phyloP scores from a whole-genome alignment of 2,113 vertebrate genomes.

The Brienomyrus longianalis region DNA sequence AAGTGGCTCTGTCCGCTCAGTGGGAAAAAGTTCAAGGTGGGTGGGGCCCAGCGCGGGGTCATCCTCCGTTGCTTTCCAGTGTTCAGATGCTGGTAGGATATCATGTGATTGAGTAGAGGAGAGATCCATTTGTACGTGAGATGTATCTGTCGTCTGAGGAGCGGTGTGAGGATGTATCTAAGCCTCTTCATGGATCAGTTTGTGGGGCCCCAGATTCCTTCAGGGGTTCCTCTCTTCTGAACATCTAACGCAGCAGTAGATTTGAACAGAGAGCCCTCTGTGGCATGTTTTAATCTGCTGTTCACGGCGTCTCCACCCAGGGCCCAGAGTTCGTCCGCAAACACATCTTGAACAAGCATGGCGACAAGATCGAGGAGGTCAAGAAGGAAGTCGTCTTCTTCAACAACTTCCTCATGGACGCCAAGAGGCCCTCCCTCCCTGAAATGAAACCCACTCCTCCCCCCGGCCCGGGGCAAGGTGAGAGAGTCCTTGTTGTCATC shows the following conservation, averaged over 20 bases:
- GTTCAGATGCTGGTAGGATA: background rate
- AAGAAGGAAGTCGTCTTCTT: slow-evolving; percentile 86
- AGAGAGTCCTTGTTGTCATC: background rate
- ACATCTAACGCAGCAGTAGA: background rate
- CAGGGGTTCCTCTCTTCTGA: background rate
- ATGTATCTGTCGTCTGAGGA: background rate
- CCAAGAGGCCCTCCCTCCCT: slow-evolving; percentile 76
- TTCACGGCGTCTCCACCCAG: slow-evolving; percentile 39
- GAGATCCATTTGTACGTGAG: background rate
- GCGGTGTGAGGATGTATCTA: background rate
- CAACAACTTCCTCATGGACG: slow-evolving; percentile 85
- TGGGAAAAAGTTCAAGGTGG: slow-evolving; percentile 89
- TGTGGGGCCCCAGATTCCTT: background rate
- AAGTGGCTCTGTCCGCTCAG: slow-evolving; percentile 93
- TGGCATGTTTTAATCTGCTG: background rate
- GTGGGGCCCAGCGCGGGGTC: no score
- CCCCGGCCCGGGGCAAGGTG: slow-evolving; percentile 70
- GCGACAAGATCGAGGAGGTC: slow-evolving; percentile 86
- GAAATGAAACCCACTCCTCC: slow-evolving; percentile 81
- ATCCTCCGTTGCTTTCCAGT: background rate
- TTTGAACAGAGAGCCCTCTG: background rate
- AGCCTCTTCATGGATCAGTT: background rate
- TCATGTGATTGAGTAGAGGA: background rate
- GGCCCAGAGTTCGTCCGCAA: slow-evolving; percentile 89
- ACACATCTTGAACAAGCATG: slow-evolving; percentile 88